These are phyloP conservation scores for Sander vitreus DNA, from an alignment of 2,113 vertebrate species.

Conservation along the genomic window DNA sequence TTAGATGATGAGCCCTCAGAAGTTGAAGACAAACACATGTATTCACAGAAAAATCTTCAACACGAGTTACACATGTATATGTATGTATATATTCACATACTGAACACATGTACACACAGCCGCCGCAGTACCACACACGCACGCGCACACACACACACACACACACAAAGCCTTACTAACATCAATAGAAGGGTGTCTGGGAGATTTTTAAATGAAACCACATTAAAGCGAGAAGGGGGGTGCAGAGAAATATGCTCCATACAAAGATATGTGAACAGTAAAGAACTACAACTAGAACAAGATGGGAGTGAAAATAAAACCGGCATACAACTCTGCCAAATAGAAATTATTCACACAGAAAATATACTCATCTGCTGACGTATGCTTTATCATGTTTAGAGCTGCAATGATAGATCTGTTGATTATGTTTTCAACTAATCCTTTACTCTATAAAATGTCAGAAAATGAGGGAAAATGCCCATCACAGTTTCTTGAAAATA, in stretches of 20 bases:
- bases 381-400: conserved; percentile 1
- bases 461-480: too few species aligned
- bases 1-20: conserved; percentile 49
- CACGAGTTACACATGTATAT: conserved; percentile 24
- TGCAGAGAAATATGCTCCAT: conserved; percentile 18
- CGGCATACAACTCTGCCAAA: background rate
- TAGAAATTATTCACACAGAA: too few species aligned
- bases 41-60: conserved; percentile 12
- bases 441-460: too few species aligned
- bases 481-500: too few species aligned
- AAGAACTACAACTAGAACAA: conserved; percentile 20
- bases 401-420: background rate
- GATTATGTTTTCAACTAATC: background rate
- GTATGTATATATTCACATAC: too few species aligned
- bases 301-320: conserved; percentile 18
- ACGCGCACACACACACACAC: conserved; percentile 4
- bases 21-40: conserved; percentile 49
- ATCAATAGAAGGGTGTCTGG: conserved; percentile 62
- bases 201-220: conserved; percentile 66
- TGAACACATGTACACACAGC: conserved; percentile 24
- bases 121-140: background rate
- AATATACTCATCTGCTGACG: background rate
- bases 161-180: conserved; percentile 27
- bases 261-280: conserved; percentile 15
- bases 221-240: conserved; percentile 49